A percentile compares a stretch with the other conserved stretches of the same genome.
Evolutionary conservation across 2,888 invertebrate species (phyloP).

Genomic region (Galeruca laticollis): DNA sequence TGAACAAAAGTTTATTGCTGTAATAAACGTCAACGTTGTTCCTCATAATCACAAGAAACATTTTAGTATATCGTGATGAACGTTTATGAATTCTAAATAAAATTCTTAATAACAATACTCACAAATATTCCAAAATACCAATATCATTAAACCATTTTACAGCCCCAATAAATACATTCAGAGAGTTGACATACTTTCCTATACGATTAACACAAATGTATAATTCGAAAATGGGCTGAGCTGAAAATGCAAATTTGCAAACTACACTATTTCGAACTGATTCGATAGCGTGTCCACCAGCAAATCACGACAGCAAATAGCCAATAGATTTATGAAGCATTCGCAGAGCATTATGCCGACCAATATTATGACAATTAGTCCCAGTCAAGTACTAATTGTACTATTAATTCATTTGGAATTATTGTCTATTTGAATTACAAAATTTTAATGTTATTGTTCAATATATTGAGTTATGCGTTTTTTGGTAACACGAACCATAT

Average conservation of each 20-base stretch:
- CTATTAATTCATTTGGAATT: background rate
- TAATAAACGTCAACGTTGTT: background rate
- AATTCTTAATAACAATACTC: conserved; percentile 21
- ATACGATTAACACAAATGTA: conserved; percentile 30
- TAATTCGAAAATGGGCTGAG: conserved; percentile 34
- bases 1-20: background rate
- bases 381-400: conserved; percentile 55
- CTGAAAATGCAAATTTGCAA: conserved; percentile 31
- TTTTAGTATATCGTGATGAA: conserved; percentile 22
- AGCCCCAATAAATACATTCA: conserved; percentile 27
- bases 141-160: conserved; percentile 27
- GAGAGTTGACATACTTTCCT: conserved; percentile 26
- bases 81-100: conserved; percentile 23
- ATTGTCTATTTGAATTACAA: background rate
- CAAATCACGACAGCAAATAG: conserved; percentile 41
- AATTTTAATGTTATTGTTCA: background rate
- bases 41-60: conserved; percentile 9
- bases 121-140: conserved; percentile 21
- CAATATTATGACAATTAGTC: conserved; percentile 55
- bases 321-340: conserved; percentile 47
- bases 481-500: too few species aligned
- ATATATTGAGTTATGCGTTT: background rate
- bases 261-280: conserved; percentile 26
- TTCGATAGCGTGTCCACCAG: conserved; percentile 28
- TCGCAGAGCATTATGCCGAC: conserved; percentile 42